These are phyloP conservation scores for Drosophila austrosaltans DNA, from an alignment of 2,888 invertebrate genomes.

Conservation along the genomic window DNA sequence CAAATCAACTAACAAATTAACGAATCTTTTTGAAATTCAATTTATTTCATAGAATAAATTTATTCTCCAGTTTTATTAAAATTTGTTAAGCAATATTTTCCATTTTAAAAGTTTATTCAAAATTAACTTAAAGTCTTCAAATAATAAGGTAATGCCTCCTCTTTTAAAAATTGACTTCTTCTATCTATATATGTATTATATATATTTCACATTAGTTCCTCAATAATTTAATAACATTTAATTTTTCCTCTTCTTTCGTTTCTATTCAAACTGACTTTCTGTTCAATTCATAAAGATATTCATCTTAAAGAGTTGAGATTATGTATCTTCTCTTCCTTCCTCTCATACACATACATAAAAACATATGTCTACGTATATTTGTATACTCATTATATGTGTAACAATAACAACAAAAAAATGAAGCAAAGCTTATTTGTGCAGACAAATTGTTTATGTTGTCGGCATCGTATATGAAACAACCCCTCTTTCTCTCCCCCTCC, in stretches of 20 bases:
- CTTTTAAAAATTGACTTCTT: not conserved
- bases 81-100: too few species aligned
- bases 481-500: not conserved
- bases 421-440: slow-evolving; percentile 34
- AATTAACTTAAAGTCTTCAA: too few species aligned
- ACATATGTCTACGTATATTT: not conserved
- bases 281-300: not conserved
- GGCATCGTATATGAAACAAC: not conserved
- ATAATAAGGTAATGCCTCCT: too few species aligned
- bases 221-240: not conserved
- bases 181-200: not conserved
- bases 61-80: too few species aligned
- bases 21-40: too few species aligned
- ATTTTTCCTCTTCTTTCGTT: not conserved
- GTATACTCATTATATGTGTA: slow-evolving; percentile 4
- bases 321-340: not conserved
- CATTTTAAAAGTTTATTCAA: too few species aligned
- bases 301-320: not conserved
- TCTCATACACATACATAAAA: too few species aligned
- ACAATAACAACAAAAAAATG: not conserved
- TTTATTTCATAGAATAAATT: too few species aligned
- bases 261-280: not conserved
- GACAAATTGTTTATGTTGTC: slow-evolving; percentile 35
- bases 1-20: too few species aligned
- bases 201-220: not conserved